Percentiles rank a stretch among this genome's conserved stretches.
phyloP scores from a whole-genome alignment of 53 echinoderm and acorn worm genomes.

The Patiria pectinifera region DNA sequence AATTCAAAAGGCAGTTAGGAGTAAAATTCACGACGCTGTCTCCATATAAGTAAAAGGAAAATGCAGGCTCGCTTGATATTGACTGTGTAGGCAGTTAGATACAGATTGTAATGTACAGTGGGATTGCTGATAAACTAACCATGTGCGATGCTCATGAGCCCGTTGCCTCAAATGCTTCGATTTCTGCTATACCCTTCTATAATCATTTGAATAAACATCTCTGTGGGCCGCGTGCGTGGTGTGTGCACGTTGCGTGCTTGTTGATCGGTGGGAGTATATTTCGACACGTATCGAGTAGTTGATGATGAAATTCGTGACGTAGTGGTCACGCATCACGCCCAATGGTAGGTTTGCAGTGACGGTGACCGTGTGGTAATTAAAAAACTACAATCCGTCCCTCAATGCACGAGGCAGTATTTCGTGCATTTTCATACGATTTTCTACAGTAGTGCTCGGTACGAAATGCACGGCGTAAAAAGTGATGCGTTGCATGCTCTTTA shows the following conservation, averaged over 20 bases:
- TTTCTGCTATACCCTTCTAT: not conserved
- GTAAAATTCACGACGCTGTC: slow-evolving; percentile 19
- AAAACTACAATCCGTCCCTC: not conserved
- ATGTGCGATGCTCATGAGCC: slow-evolving; percentile 27
- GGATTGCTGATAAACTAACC: slow-evolving; percentile 13
- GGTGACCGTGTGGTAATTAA: not conserved
- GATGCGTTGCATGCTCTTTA: not conserved
- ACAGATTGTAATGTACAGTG: not conserved
- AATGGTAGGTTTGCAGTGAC: not conserved
- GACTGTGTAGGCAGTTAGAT: not conserved
- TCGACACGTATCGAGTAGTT: slow-evolving; percentile 19
- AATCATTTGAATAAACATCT: slow-evolving; percentile 31
- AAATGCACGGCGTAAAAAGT: not conserved
- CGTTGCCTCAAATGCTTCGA: slow-evolving; percentile 31
- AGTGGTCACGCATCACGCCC: not conserved
- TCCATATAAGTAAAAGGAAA: not conserved
- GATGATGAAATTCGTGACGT: slow-evolving; percentile 41
- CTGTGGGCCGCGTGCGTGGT: not conserved
- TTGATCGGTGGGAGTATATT: not conserved
- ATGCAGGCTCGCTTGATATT: not conserved
- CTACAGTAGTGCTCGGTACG: too few species aligned
- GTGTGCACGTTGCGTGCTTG: not conserved
- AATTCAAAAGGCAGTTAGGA: not conserved
- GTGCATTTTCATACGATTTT: too few species aligned
- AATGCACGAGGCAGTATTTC: not conserved